Evolutionary conservation across 2,113 vertebrate species (phyloP).

Genomic region (Pelvicachromis taeniatus): DNA sequence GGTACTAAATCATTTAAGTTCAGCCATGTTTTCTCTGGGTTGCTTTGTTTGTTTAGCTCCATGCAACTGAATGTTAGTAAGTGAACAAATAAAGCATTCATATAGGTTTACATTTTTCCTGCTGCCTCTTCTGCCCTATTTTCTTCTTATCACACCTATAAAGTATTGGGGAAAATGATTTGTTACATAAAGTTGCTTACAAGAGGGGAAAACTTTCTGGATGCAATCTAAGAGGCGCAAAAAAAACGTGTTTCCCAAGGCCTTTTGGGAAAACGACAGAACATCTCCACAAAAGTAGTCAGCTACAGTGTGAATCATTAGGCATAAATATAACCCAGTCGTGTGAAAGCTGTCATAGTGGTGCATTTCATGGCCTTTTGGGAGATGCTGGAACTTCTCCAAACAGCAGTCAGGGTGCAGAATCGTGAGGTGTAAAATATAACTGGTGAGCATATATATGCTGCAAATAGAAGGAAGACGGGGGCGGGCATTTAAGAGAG

Average conservation of each 20-base stretch:
- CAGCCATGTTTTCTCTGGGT: background rate
- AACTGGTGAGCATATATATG: background rate
- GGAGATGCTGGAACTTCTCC: conserved; percentile 7
- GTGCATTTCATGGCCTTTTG: conserved; percentile 3
- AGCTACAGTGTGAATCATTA: conserved; percentile 1
- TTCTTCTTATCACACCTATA: background rate
- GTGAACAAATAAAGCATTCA: background rate
- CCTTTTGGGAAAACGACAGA: conserved; percentile 1
- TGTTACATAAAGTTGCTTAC: background rate
- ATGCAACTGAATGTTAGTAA: background rate
- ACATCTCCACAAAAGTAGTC: conserved; percentile 2
- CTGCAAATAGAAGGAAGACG: background rate
- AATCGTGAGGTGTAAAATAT: background rate
- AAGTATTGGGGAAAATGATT: background rate
- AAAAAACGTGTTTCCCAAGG: background rate
- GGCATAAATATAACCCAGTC: background rate
- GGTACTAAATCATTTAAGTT: background rate
- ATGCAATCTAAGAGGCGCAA: background rate
- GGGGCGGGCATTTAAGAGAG: background rate
- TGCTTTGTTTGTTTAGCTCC: background rate
- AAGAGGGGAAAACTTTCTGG: background rate
- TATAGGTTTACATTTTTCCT: background rate
- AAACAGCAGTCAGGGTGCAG: background rate
- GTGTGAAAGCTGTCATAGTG: conserved; percentile 7
- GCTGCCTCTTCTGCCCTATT: background rate